Conservation (phyloP, 2,797 vertebrate species). For the Anguilla marmorata region DNA sequence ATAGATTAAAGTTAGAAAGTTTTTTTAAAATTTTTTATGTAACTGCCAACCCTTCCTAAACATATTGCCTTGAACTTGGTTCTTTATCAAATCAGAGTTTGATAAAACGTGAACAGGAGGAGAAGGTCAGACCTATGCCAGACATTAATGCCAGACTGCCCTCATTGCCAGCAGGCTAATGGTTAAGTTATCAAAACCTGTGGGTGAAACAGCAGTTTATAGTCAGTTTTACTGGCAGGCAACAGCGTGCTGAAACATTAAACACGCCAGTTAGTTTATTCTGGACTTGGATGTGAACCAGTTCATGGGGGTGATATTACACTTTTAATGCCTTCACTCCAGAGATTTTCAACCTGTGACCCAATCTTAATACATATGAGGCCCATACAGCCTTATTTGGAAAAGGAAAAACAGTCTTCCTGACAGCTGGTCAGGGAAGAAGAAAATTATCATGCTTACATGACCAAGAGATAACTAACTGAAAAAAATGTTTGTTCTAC, state of each 20-base stretch:
- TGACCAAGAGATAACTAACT: not conserved
- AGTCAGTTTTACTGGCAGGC: not conserved
- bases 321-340: not conserved
- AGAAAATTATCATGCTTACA: not conserved
- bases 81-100: not conserved
- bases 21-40: not conserved
- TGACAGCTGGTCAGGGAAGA: not conserved
- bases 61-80: not conserved
- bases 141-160: not conserved
- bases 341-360: not conserved
- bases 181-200: not conserved
- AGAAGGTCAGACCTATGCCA: not conserved
- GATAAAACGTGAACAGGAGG: not conserved
- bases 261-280: not conserved
- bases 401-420: not conserved
- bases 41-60: not conserved
- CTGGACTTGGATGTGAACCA: not conserved
- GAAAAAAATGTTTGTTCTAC: not conserved
- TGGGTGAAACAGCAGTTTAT: not conserved
- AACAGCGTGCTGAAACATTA: not conserved
- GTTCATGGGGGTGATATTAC: not conserved
- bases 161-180: not conserved
- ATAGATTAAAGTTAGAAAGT: not conserved
- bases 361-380: not conserved
- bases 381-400: not conserved